Base-by-base conservation (phyloP, 2,113 vertebrate genomes). In the Microcebus jonahi region DNA sequence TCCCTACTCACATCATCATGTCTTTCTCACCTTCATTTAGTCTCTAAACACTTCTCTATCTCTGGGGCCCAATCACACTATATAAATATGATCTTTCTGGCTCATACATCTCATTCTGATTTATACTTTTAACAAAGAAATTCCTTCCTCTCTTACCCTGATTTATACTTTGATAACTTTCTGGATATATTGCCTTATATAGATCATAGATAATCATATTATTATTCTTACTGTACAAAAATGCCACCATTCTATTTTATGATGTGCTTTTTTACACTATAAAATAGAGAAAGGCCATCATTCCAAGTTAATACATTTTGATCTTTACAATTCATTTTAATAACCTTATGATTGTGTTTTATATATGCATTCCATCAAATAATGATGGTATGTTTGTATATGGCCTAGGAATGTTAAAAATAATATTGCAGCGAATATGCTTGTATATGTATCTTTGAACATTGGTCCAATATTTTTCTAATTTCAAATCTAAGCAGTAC, bases 171-270 rank as follows among this genome's bases (percentile, higher is more conserved):
- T 21, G 23, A 79, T 59, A 71, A 48, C 27, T 90, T 59, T 88
- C 25, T 34, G 27, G 31, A 63, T 68, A 89, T 3, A 71, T 7
- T 82, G 27, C 55, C 17, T 95, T 21, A 89, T 1, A 36, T 61
- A n/a, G 36, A 53, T 53, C 59, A 77, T 45, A 59, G 4, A 42
- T 14, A 45, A 57, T 88, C 53, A 79, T 29, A 48, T 63, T 85
- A 91, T 70, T 77, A 42, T 34, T 31, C 9, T 81, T 73, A 59
- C 18, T 70, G 87, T 68, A 55, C 34, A 85, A 88, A 53, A 88
- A 7, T n/a, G 8, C 8, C 87, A 67, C 31, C 15, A 34, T 42
- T 86, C 5, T 59, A 59, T 59, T 75, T 91, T 45, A 63, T 50
- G 15, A 59, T 61, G 25, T 73, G 48, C 48, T 48, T 73, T 91